A percentile compares a stretch with the other conserved stretches of the same genome.
These are phyloP conservation scores for Chunga burmeisteri DNA, from an alignment of 2,113 vertebrate genomes.

Conservation along the genomic window DNA sequence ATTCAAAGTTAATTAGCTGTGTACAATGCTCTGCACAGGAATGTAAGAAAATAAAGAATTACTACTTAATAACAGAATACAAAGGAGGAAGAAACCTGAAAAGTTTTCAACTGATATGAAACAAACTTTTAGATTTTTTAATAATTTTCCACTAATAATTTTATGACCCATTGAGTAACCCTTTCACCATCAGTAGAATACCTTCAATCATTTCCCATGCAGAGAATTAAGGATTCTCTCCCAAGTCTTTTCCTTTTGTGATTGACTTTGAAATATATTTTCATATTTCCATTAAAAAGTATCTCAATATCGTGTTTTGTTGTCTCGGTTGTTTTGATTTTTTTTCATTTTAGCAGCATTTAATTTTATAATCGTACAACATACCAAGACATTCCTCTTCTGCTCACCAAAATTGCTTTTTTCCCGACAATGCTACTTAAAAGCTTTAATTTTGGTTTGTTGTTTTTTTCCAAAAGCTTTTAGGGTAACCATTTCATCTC, in stretches of 20 bases:
- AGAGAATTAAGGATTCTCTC: neutral
- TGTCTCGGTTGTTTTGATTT: accelerated
- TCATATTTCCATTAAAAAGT: neutral
- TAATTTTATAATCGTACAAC: neutral
- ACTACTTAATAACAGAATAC: neutral
- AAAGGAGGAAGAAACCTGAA: neutral
- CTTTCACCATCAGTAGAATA: neutral
- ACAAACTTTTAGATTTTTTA: neutral
- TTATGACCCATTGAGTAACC: neutral
- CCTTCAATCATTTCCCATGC: neutral
- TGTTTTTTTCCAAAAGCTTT: neutral
- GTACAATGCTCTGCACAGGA: neutral
- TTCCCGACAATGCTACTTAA: neutral
- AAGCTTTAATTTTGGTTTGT: neutral
- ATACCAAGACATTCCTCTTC: neutral
- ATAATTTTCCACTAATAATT: neutral
- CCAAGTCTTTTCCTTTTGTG: neutral
- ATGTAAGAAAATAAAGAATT: neutral
- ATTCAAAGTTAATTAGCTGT: neutral
- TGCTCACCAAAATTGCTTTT: neutral
- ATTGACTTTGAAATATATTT: neutral
- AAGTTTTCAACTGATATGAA: neutral
- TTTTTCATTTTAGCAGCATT: neutral
- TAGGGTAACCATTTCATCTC: neutral
- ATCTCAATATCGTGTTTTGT: neutral